Conservation (phyloP, 2,113 vertebrate genomes). For the Tupaia chinensis region DNA sequence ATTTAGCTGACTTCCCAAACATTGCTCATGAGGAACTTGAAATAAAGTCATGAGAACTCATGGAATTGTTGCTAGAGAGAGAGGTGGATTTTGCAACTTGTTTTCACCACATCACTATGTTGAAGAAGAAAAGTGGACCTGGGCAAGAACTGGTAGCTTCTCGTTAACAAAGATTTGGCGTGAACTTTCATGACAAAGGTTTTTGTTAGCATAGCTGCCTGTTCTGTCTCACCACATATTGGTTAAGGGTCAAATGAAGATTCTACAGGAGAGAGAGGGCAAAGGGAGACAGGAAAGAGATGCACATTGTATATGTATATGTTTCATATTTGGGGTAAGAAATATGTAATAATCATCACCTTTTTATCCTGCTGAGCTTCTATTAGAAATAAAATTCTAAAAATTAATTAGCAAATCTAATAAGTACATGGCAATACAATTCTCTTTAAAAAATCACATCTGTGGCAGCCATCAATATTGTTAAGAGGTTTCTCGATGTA, state of each 20-base stretch:
- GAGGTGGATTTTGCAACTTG: not conserved
- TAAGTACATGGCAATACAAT: not conserved
- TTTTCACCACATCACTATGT: constrained; percentile 7
- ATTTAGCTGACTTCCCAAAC: constrained; percentile 16
- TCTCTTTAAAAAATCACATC: constrained; percentile 25
- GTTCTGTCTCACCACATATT: not conserved
- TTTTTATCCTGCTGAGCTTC: constrained; percentile 44
- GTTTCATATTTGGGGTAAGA: not conserved
- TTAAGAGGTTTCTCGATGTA: not conserved
- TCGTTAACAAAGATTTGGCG: not conserved
- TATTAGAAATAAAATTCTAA: constrained; percentile 44
- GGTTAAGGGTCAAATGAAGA: not conserved
- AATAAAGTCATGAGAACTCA: constrained; percentile 37
- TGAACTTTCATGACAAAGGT: not conserved
- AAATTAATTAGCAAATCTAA: constrained; percentile 33
- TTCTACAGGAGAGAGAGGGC: not conserved
- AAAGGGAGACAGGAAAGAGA: not conserved
- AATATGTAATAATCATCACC: not conserved
- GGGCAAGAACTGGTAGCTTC: not conserved
- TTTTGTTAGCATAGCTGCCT: not conserved
- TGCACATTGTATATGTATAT: not conserved
- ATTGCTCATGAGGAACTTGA: constrained; percentile 44
- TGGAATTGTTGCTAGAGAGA: not conserved
- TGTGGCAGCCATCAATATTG: not conserved
- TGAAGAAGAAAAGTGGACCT: constrained; percentile 3